Conservation (phyloP, 2,797 vertebrate species). For the Rhinogobio ventralis region DNA sequence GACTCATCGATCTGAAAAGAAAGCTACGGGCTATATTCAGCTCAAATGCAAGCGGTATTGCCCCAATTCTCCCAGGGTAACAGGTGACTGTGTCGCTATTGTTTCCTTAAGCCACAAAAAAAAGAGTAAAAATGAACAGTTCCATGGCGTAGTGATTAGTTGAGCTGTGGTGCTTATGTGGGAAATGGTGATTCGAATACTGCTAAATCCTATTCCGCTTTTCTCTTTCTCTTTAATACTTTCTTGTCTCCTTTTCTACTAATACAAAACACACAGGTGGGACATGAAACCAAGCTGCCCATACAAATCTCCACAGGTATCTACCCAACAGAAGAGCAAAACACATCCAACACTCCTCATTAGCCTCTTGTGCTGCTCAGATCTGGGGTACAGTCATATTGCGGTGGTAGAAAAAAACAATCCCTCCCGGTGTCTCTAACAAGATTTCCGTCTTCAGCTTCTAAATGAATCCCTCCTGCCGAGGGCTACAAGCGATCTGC, state of each 20-base stretch:
- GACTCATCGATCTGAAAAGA: slow-evolving; percentile 51
- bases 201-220: not conserved
- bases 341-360: slow-evolving; percentile 18
- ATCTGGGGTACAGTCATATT: slow-evolving; percentile 15
- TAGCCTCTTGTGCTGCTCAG: slow-evolving; percentile 8
- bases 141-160: not conserved
- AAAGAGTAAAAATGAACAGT: not conserved
- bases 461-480: slow-evolving; percentile 59
- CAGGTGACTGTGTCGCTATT: not conserved
- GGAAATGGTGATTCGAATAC: slow-evolving; percentile 2
- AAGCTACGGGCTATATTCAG: slow-evolving; percentile 16
- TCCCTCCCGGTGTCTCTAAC: slow-evolving; percentile 44
- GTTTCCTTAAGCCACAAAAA: not conserved
- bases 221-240: not conserved
- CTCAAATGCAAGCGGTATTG: not conserved
- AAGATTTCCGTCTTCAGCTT: slow-evolving; percentile 53
- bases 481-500: slow-evolving; percentile 31
- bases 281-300: not conserved
- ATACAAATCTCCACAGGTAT: slow-evolving; percentile 17
- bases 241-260: not conserved
- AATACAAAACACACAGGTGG: not conserved
- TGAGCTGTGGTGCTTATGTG: not conserved
- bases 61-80: slow-evolving; percentile 1
- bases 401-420: slow-evolving; percentile 24
- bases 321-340: not conserved